These are phyloP conservation scores for Drosophila triauraria DNA, from an alignment of 1,140 invertebrate genomes.

Conservation along the genomic window DNA sequence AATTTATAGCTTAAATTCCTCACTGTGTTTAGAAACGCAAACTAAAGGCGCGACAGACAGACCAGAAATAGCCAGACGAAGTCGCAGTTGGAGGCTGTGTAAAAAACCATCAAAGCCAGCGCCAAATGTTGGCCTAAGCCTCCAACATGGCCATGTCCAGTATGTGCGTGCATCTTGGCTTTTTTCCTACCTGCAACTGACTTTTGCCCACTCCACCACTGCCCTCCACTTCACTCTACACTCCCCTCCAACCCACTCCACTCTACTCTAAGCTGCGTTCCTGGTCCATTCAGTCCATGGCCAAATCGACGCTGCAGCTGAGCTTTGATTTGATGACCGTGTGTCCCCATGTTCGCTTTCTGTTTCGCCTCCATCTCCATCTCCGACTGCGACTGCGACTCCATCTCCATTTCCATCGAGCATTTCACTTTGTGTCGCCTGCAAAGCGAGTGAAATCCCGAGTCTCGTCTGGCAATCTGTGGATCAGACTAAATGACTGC, in stretches of 20 bases:
- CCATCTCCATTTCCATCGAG: slow-evolving; percentile 28
- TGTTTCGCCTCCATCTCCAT: slow-evolving; percentile 33
- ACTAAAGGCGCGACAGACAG: slow-evolving; percentile 8
- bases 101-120: slow-evolving; percentile 76
- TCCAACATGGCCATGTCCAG: slow-evolving; percentile 63
- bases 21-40: slow-evolving; percentile 5
- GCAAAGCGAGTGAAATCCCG: slow-evolving; percentile 51
- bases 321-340: slow-evolving; percentile 61
- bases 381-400: neutral
- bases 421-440: slow-evolving; percentile 73
- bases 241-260: neutral
- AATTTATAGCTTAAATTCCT: neutral
- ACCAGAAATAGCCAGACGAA: slow-evolving; percentile 33
- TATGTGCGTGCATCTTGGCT: slow-evolving; percentile 55
- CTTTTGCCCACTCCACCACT: slow-evolving; percentile 9
- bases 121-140: slow-evolving; percentile 68
- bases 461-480: slow-evolving; percentile 23
- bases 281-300: slow-evolving; percentile 28
- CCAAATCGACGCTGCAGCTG: slow-evolving; percentile 46
- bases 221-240: slow-evolving; percentile 3
- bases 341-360: slow-evolving; percentile 52
- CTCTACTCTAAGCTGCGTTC: neutral
- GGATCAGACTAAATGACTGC: slow-evolving; percentile 69
- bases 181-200: slow-evolving; percentile 34
- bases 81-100: slow-evolving; percentile 30